phyloP scores from a whole-genome alignment of 2,888 invertebrate species.

The Leptura quadrifasciata region DNA sequence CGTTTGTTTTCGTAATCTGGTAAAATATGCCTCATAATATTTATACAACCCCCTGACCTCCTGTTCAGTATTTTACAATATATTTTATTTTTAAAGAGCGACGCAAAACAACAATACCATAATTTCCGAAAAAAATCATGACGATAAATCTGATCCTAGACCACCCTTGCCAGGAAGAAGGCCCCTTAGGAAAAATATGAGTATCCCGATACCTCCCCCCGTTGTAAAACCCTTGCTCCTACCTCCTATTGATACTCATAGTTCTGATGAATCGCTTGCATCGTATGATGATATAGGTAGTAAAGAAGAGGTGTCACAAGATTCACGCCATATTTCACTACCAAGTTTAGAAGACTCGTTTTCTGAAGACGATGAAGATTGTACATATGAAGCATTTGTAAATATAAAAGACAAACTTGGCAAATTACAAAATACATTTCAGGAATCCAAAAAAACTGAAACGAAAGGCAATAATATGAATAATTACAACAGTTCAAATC shows the following conservation, averaged over 20 bases:
- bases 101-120: constrained; percentile 2
- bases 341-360: background rate
- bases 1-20: too few species aligned
- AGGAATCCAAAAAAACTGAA: background rate
- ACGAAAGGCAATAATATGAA: background rate
- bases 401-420: constrained; percentile 6
- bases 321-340: background rate
- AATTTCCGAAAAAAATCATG: background rate
- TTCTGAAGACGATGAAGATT: constrained; percentile 22
- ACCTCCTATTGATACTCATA: too few species aligned
- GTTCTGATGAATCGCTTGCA: constrained; percentile 3
- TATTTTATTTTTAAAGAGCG: constrained; percentile 6
- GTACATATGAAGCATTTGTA: constrained; percentile 22
- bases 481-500: background rate
- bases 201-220: constrained; percentile 10
- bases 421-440: background rate
- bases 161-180: constrained; percentile 23
- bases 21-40: too few species aligned
- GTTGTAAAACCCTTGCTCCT: background rate
- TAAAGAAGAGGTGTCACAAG: background rate
- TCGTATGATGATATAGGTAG: constrained; percentile 18
- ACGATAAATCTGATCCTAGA: background rate
- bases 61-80: too few species aligned
- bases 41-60: too few species aligned
- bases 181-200: background rate